phyloP scores from a whole-genome alignment of 2,113 vertebrate species.

The Vulpes lagopus region DNA sequence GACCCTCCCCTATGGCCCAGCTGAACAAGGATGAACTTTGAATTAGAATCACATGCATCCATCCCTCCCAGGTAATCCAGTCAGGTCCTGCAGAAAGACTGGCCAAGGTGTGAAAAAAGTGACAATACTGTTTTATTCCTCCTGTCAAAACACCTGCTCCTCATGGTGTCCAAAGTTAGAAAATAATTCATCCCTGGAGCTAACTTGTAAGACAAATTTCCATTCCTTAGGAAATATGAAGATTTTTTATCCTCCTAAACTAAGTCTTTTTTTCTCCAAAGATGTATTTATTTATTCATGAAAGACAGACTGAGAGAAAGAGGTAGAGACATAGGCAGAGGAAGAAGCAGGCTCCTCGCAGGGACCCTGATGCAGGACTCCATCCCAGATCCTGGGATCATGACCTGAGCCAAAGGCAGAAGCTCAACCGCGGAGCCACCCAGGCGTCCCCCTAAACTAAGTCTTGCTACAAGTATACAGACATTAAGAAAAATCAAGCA shows the following conservation, averaged over 20 bases:
- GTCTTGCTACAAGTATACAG: neutral
- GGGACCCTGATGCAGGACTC: no score
- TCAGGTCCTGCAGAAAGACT: neutral
- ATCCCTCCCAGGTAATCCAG: neutral
- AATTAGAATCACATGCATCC: neutral
- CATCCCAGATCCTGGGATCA: no score
- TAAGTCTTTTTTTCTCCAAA: neutral
- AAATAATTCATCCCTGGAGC: neutral
- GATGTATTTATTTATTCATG: no score
- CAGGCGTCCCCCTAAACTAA: neutral
- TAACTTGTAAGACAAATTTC: conserved; percentile 39
- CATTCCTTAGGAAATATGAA: conserved; percentile 48
- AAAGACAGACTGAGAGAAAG: no score
- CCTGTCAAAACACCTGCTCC: neutral
- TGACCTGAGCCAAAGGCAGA: no score
- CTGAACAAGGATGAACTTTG: neutral
- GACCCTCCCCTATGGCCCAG: neutral
- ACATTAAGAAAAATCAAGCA: neutral
- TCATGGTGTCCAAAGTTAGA: neutral
- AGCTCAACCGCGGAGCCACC: no score
- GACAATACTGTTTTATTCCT: neutral
- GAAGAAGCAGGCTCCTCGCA: no score
- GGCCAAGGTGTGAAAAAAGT: neutral
- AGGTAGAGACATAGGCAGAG: no score
- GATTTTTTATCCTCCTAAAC: conserved; percentile 34